Evolutionary conservation across 2,888 invertebrate genomes (phyloP).

Genomic region (Lydus trimaculatus): DNA sequence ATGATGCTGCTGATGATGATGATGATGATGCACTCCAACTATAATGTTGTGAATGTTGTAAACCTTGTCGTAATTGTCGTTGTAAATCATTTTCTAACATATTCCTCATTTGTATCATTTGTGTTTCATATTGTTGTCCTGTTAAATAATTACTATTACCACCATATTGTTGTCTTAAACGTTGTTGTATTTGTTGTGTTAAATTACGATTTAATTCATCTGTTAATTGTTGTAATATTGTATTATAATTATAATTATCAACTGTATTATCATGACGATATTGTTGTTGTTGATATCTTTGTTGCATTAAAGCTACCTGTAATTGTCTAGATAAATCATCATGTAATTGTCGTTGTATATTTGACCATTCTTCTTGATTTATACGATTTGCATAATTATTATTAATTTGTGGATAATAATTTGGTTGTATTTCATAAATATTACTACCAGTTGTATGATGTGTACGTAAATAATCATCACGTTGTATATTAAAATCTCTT

Average conservation of each 20-base stretch:
- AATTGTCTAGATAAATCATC: slow-evolving; percentile 51
- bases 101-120: slow-evolving; percentile 48
- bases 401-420: not conserved
- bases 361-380: slow-evolving; percentile 33
- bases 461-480: slow-evolving; percentile 26
- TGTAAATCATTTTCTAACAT: slow-evolving; percentile 53
- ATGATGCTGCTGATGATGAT: slow-evolving; percentile 23
- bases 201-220: slow-evolving; percentile 55
- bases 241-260: slow-evolving; percentile 37
- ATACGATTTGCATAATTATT: slow-evolving; percentile 1
- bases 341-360: slow-evolving; percentile 47
- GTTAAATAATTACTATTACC: slow-evolving; percentile 39
- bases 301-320: slow-evolving; percentile 44
- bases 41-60: slow-evolving; percentile 47
- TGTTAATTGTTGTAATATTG: slow-evolving; percentile 47
- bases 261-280: slow-evolving; percentile 23
- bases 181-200: slow-evolving; percentile 50
- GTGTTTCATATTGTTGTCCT: slow-evolving; percentile 40
- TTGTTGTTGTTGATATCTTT: slow-evolving; percentile 38
- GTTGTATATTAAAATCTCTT: slow-evolving; percentile 42
- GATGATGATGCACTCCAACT: slow-evolving; percentile 42
- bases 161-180: slow-evolving; percentile 36
- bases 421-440: slow-evolving; percentile 22
- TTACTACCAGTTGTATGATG: slow-evolving; percentile 10
- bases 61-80: slow-evolving; percentile 53